phyloP scores from a whole-genome alignment of 2,888 invertebrate species.

The Ophion ellenae region DNA sequence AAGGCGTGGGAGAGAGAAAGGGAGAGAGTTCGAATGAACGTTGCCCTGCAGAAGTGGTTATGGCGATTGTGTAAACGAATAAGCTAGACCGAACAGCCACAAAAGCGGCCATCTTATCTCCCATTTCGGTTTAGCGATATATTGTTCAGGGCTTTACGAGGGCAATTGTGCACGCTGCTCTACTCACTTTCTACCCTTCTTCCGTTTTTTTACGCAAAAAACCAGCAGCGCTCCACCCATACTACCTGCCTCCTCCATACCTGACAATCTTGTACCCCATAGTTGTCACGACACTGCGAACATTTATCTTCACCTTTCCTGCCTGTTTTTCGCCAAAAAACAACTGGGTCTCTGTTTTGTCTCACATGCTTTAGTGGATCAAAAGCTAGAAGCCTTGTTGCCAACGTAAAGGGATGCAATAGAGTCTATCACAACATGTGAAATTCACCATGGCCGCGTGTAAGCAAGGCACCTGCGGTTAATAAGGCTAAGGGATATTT shows the following conservation, averaged over 20 bases:
- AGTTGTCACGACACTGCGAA: background rate
- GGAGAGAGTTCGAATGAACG: slow-evolving; percentile 24
- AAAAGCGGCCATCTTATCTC: slow-evolving; percentile 56
- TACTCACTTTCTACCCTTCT: slow-evolving; percentile 16
- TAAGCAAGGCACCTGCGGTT: too few relatives aligned
- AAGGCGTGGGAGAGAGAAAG: background rate
- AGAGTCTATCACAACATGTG: too few relatives aligned
- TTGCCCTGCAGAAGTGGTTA: slow-evolving; percentile 38
- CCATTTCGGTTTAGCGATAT: slow-evolving; percentile 50
- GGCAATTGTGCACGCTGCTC: slow-evolving; percentile 52
- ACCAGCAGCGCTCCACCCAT: background rate
- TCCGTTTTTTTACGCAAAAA: slow-evolving; percentile 39
- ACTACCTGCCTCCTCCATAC: background rate
- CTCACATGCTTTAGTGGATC: background rate
- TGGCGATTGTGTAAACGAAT: slow-evolving; percentile 42
- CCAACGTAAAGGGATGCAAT: too few relatives aligned
- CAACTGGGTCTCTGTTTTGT: background rate
- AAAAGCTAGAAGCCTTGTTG: background rate
- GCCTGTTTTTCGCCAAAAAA: background rate
- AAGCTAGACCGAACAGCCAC: slow-evolving; percentile 34
- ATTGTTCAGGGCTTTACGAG: slow-evolving; percentile 44
- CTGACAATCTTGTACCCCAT: background rate
- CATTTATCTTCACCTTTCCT: background rate
- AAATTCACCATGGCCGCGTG: too few relatives aligned
- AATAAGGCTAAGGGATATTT: too few relatives aligned